phyloP scores from a whole-genome alignment of 2,888 invertebrate genomes.

The Ligdia adustata region DNA sequence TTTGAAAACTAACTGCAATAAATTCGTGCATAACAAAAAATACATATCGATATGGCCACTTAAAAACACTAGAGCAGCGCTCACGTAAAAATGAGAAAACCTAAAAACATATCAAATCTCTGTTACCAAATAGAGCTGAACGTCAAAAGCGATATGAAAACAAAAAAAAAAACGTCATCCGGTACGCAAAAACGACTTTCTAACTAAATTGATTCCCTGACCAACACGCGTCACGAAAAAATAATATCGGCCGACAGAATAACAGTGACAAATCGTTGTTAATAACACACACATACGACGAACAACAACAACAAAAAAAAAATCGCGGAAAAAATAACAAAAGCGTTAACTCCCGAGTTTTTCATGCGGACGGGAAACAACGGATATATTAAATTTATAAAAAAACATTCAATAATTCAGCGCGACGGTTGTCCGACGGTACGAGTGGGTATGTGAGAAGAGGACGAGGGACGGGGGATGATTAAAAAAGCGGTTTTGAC shows the following conservation, averaged over 20 bases:
- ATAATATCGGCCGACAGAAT: slow-evolving; percentile 32
- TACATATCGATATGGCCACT: too few species aligned
- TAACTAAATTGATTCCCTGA: slow-evolving; percentile 28
- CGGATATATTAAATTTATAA: slow-evolving; percentile 33
- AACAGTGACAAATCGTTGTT: slow-evolving; percentile 38
- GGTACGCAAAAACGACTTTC: slow-evolving; percentile 16
- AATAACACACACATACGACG: slow-evolving; percentile 28
- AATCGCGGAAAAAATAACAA: slow-evolving; percentile 18
- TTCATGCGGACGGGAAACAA: slow-evolving; percentile 24
- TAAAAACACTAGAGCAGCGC: too few species aligned
- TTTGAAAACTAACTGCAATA: too few species aligned
- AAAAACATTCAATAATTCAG: slow-evolving; percentile 36
- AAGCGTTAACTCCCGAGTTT: slow-evolving; percentile 15
- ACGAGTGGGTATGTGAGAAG: slow-evolving; percentile 9
- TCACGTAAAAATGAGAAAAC: too few species aligned
- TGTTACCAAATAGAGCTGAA: not conserved
- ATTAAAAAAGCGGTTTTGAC: slow-evolving; percentile 8
- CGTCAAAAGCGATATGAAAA: not conserved
- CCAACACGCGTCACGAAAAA: slow-evolving; percentile 28
- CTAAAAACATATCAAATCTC: not conserved
- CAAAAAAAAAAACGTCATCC: not conserved
- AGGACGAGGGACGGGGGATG: not conserved
- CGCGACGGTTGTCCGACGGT: slow-evolving; percentile 22
- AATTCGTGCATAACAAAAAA: too few species aligned
- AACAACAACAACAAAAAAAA: slow-evolving; percentile 17